These are phyloP conservation scores for Nipponacmea schrenckii DNA, from an alignment of 2,888 invertebrate genomes.

Conservation along the genomic window DNA sequence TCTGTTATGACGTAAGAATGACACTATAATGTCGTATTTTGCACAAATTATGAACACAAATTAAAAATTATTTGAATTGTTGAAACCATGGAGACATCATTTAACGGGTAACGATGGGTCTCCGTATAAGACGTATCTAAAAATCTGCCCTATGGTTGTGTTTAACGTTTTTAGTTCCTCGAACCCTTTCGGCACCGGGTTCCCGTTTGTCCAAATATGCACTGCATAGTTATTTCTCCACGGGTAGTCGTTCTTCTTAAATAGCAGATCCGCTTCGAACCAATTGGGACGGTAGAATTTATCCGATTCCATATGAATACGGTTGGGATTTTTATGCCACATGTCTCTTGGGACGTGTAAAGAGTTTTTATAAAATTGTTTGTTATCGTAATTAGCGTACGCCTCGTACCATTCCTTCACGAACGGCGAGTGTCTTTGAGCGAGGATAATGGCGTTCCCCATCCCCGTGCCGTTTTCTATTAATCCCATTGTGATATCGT, in stretches of 20 bases:
- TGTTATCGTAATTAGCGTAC: conserved; percentile 25
- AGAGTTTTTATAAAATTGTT: conserved; percentile 29
- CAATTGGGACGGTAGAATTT: conserved; percentile 34
- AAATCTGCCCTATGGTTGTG: conserved; percentile 33
- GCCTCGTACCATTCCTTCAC: conserved; percentile 31
- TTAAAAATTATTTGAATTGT: too few relatives aligned
- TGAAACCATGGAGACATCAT: too few relatives aligned
- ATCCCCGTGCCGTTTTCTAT: conserved; percentile 34
- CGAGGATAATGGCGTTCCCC: conserved; percentile 34
- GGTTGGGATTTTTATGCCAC: conserved; percentile 21
- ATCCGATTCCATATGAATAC: conserved; percentile 30
- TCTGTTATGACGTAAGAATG: too few relatives aligned
- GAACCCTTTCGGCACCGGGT: conserved; percentile 25
- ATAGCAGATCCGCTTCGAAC: conserved; percentile 32
- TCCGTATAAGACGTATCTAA: conserved; percentile 32
- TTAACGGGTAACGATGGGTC: not conserved
- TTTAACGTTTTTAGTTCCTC: conserved; percentile 28
- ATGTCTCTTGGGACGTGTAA: conserved; percentile 27
- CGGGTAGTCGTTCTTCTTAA: conserved; percentile 28
- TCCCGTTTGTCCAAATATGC: conserved; percentile 32
- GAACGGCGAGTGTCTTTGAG: conserved; percentile 26
- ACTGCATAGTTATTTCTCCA: conserved; percentile 34
- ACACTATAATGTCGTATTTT: too few relatives aligned
- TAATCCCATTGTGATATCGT: conserved; percentile 33
- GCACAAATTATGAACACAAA: too few relatives aligned